Conservation (phyloP, 1,140 invertebrate species). For the Hyles euphorbiae region DNA sequence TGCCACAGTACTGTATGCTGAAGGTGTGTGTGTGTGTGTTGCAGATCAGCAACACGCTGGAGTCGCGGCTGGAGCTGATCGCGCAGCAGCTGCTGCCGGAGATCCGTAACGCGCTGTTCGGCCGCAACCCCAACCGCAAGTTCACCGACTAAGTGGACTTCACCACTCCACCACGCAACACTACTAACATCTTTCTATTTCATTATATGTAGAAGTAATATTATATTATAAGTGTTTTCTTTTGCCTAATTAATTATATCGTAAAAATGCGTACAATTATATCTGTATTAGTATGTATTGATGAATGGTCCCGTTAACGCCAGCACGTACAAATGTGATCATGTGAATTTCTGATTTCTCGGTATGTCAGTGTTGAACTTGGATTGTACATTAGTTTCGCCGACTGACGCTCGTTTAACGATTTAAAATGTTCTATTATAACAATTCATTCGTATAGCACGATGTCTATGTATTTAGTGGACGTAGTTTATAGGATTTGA, state of each 20-base stretch:
- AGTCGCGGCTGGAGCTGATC: constrained; percentile 95
- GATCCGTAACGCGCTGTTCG: constrained; percentile 95
- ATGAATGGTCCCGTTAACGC: constrained; percentile 44
- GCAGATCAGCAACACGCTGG: constrained; percentile 95
- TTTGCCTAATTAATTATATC: constrained; percentile 71
- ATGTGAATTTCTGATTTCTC: constrained; percentile 52
- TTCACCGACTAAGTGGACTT: constrained; percentile 91
- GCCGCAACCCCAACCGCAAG: constrained; percentile 95
- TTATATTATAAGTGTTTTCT: constrained; percentile 67
- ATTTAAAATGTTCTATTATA: constrained; percentile 57
- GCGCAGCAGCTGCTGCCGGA: constrained; percentile 95
- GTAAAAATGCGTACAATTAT: constrained; percentile 69
- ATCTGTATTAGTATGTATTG: constrained; percentile 54
- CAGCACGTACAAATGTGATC: constrained; percentile 53
- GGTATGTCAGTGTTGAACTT: constrained; percentile 22
- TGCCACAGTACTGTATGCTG: not conserved
- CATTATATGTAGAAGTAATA: constrained; percentile 58
- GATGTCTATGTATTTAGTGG: constrained; percentile 44
- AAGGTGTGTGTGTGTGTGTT: not conserved
- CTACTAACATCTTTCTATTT: constrained; percentile 58
- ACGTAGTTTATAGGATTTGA: constrained; percentile 63
- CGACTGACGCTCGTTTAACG: constrained; percentile 26
- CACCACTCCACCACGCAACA: constrained; percentile 44
- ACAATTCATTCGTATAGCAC: constrained; percentile 67
- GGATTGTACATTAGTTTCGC: constrained; percentile 64